Evolutionary conservation across 2,888 invertebrate genomes (phyloP).

Genomic region (Drosophila lutescens): DNA sequence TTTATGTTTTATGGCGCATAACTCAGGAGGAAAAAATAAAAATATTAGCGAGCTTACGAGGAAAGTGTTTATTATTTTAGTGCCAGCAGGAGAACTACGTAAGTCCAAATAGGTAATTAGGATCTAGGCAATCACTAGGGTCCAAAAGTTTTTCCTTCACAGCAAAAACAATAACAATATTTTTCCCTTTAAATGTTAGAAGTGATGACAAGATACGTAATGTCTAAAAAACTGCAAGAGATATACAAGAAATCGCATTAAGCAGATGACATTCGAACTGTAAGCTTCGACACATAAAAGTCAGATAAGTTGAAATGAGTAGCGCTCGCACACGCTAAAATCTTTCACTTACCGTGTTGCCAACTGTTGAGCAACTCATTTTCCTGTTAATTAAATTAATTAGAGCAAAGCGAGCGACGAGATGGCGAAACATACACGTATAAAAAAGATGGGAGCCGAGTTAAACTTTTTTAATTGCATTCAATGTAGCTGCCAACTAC

Average conservation of each 20-base stretch:
- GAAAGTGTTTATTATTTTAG: conserved; percentile 74
- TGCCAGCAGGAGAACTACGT: conserved; percentile 42
- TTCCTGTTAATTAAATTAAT: conserved; percentile 80
- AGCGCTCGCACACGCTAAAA: conserved; percentile 41
- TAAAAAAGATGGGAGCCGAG: conserved; percentile 29
- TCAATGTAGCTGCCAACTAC: conserved; percentile 70
- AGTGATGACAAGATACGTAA: not conserved
- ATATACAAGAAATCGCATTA: not conserved
- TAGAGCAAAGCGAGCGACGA: conserved; percentile 45
- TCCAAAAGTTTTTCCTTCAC: conserved; percentile 14
- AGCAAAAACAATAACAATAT: conserved; percentile 25
- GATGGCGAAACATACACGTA: conserved; percentile 15
- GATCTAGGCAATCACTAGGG: conserved; percentile 15
- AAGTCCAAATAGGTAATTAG: conserved; percentile 36
- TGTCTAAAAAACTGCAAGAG: too few relatives aligned
- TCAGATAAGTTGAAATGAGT: conserved; percentile 10
- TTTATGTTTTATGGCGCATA: conserved; percentile 65
- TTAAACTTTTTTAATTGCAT: conserved; percentile 75
- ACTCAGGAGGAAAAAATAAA: conserved; percentile 28
- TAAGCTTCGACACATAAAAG: conserved; percentile 7
- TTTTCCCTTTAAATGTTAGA: conserved; percentile 1
- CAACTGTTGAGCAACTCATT: conserved; percentile 71
- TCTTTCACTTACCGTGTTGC: conserved; percentile 43
- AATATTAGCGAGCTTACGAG: conserved; percentile 49
- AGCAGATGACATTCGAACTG: not conserved